These are phyloP conservation scores for Arrhopalites spinosus DNA, from an alignment of 2,888 invertebrate genomes.

Conservation along the genomic window DNA sequence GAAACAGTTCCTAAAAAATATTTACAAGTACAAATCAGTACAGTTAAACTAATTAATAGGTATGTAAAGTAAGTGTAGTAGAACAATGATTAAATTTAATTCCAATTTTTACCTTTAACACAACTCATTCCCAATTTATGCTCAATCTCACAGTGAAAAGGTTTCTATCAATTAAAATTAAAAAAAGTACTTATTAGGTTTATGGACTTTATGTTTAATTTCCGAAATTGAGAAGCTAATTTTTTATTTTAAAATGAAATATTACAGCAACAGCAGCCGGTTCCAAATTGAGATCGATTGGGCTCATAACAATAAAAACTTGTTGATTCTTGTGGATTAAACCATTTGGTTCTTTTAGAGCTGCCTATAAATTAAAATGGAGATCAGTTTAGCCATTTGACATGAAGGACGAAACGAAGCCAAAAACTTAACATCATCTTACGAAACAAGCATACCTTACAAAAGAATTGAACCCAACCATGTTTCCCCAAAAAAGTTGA, in stretches of 20 bases:
- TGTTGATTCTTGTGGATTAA: slow-evolving; percentile 93
- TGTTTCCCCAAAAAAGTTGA: slow-evolving; percentile 92
- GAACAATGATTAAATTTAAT: too few species aligned
- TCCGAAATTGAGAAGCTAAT: too few species aligned
- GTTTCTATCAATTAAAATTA: slow-evolving; percentile 68
- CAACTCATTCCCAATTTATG: slow-evolving; percentile 88
- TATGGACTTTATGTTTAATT: too few species aligned
- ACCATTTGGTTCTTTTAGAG: slow-evolving; percentile 83
- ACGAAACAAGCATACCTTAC: slow-evolving; percentile 67
- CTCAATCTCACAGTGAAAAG: slow-evolving; percentile 87
- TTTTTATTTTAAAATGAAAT: background rate
- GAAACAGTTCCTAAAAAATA: slow-evolving; percentile 78
- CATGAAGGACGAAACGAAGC: too few species aligned
- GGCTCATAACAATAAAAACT: slow-evolving; percentile 96
- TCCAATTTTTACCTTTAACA: too few species aligned
- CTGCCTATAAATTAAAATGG: slow-evolving; percentile 59
- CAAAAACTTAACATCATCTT: background rate
- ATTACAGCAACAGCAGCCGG: slow-evolving; percentile 84
- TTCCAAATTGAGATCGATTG: slow-evolving; percentile 88
- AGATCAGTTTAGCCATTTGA: too few species aligned
- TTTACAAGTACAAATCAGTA: too few species aligned
- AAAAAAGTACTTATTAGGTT: background rate
- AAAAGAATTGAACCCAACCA: slow-evolving; percentile 94
- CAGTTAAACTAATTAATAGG: too few species aligned
- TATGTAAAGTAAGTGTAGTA: too few species aligned